Evolutionary conservation across 2,888 invertebrate species (phyloP).

Genomic region (Ophion slaviceki): DNA sequence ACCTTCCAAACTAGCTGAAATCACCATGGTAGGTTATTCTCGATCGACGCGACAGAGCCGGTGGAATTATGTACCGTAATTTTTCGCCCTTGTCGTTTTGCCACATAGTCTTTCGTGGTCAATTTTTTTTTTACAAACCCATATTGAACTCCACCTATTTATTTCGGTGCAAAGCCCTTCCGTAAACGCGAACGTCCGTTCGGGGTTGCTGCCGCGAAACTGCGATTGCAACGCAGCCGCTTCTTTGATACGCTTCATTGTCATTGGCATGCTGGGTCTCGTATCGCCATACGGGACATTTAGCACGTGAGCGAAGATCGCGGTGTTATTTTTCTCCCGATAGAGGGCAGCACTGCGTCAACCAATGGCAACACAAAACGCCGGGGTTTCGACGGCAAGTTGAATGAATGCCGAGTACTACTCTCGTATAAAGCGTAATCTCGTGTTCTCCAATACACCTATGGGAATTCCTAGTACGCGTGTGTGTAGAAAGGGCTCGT

Average conservation of each 20-base stretch:
- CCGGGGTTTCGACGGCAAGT: conserved; percentile 76
- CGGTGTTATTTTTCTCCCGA: not conserved
- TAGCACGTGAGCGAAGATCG: no score
- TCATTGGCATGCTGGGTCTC: no score
- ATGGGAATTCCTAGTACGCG: no score
- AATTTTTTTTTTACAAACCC: not conserved
- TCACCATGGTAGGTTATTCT: no score
- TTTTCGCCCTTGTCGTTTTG: not conserved
- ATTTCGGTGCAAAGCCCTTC: not conserved
- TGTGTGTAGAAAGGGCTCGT: conserved; percentile 44
- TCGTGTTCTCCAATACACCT: conserved; percentile 38
- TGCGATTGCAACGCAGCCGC: no score
- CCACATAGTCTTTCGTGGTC: not conserved
- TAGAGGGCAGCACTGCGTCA: conserved; percentile 55
- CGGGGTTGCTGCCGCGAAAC: no score
- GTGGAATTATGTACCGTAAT: no score
- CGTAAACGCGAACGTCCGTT: no score
- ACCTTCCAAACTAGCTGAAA: no score
- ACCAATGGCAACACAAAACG: conserved; percentile 64
- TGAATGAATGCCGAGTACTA: conserved; percentile 82
- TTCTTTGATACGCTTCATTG: no score
- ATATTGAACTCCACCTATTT: not conserved
- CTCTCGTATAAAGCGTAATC: conserved; percentile 68
- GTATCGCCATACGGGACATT: no score
- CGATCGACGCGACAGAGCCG: no score